Evolutionary conservation across 2,113 vertebrate genomes (phyloP), one percentile per base, ranked within the genome.

Genomic region (Catharus bicknelli): DNA sequence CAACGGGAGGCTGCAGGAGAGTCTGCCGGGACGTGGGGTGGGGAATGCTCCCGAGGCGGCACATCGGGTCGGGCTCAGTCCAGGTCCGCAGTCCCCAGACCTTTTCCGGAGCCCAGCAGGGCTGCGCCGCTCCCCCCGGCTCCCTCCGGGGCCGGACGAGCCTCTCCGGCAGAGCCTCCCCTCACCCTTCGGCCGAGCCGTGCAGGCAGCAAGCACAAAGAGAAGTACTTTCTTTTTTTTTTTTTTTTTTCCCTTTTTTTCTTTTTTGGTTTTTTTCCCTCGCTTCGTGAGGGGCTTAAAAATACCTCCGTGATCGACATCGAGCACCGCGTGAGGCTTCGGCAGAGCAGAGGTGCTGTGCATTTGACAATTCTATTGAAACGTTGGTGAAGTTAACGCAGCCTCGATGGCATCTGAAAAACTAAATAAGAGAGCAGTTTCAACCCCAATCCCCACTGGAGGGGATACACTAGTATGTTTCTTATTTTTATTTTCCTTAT

Each of bases 401-500:
- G 88, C 73, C 58, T 95, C 32, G 27, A 91, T 93, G 90, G 93
- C 82, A 96, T 95, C 83, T 73, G 30, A 80, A 76, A 85, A 51
- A 47, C 70, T 76, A 58, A 70, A 29, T 75, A 81, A 61, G 47
- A 70, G 63, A 79, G 74, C 38, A 5, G 76, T 77, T 92, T 89
- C 75, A 75, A 69, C 20, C 69, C 51, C 23, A 36, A 59, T 94
- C 87, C 92, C 75, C 91, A 87, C 79, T 84, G 68, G 51, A 94
- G 85, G 92, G 94, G 84, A 91, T 68, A 87, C 93, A 64, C 90
- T 85, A 95, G 96, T 85, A 95, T 97, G 95, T 97, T 96, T 95
- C 92, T 95, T 93, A 95, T 95, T 97, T 96, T 96, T 96, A 93
- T 96, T 96, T 96, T 86, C 96, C 85, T 97, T 96, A 97, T 94